Base-by-base conservation (phyloP, 1,140 invertebrate species). In the Oryctes rhinoceros region DNA sequence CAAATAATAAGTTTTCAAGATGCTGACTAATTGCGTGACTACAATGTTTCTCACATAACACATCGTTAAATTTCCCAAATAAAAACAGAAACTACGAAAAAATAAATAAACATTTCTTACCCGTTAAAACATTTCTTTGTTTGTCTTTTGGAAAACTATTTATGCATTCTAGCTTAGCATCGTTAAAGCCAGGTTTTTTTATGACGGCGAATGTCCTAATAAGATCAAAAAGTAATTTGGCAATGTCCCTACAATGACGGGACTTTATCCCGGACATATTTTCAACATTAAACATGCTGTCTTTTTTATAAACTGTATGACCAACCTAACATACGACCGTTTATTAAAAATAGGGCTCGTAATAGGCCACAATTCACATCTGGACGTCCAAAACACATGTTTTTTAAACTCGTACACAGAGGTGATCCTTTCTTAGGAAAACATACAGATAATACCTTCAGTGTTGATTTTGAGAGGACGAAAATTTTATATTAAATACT, bases 181-280 rank as follows among this genome's bases (percentile, higher is more conserved):
- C 53, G 53, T 59, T 59, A 59, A 59, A 18, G 15, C 53, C 53
- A 59, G 53, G 7, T 59, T 59, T 53, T 48, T 59, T 59, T 59
- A 59, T 59, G 53, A n/a, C 53, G 18, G 53, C 53, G 15, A 59
- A 59, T 59, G 15, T 59, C 53, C 53, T 59, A 59, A 59, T 59
- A 59, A 59, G 53, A 59, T 59, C 53, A 59, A 59, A 59, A 59
- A 59, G 53, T 59, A 59, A 59, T 18, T 59, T 59, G 53, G 53
- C 53, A 59, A 18, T 59, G n/a, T 18, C 53, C 15, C 11, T 59
- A 18, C 53, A 59, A 59, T 59, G 53, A 59, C 53, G 53, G 15
- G 53, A 59, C n/a, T 59, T 59, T 59, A 59, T 59, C 53, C 53
- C 53, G 53, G 53, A 59, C 53, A 59, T 59, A 59, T 18, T 59